Base-by-base conservation (phyloP, 2,888 invertebrate species). In the Rhimphoctona megacephalus region DNA sequence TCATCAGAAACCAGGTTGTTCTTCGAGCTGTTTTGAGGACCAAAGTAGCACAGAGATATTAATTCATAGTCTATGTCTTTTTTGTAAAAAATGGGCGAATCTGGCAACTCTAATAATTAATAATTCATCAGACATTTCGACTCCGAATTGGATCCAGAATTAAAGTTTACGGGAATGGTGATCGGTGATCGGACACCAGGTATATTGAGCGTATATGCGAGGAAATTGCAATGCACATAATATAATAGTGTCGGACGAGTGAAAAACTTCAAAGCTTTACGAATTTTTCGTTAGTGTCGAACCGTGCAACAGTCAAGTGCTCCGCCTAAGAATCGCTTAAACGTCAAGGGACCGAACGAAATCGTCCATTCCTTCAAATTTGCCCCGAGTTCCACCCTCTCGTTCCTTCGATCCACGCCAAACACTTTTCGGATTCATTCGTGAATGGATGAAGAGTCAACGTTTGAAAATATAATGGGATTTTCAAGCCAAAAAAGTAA, bases 301-400 rank as follows among this genome's bases (percentile, higher is more conserved):
- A 22, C 11, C 25, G 72, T 36, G 72, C 61, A 64, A 81, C 64
- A 72, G 80, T 80, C 80, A 64, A 80, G 54, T 83, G 85, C 83
- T 83, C 85, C 85, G 85, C 85, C 85, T 77, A 46, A 54, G 54
- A 69, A 25, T 57, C 52, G 43, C 36, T 64, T 46, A 70, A 54
- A 39, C 54, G 69, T 57, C 69, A 57, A 76, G 79, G 69, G 69
- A 67, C 69, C 78, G 54, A 76, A 74, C n/a, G 36, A 77, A 77
- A 67, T 67, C 52, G 22, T 11, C 7, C 9, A 52, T 81, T 30
- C 69, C 69, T 78, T 67, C 9, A 83, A 80, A 77, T 70, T 83
- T 54, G 64, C 49, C 11, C 54, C 25, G 77, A 17, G 49, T 46
- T 52, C 6, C 22, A 64, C 46, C 66, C 33, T 66, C 77, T 49